A percentile compares a stretch with the other conserved stretches of the same genome.
phyloP scores from a whole-genome alignment of 2,888 invertebrate genomes.

The Auanema sp. region DNA sequence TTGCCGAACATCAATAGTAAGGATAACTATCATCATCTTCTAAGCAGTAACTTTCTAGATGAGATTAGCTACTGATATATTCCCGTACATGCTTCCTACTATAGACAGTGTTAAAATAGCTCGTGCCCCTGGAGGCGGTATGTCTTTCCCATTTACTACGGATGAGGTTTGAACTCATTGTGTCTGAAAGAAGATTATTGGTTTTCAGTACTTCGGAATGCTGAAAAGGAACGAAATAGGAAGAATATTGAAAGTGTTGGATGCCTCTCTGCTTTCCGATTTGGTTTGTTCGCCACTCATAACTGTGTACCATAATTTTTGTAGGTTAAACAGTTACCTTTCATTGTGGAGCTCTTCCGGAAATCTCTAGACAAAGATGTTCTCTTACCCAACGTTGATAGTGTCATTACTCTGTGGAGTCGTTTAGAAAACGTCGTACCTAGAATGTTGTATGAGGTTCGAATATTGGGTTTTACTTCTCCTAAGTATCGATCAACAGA shows the following conservation, averaged over 20 bases:
- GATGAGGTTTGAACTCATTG: not conserved
- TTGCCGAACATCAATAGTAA: conserved; percentile 24
- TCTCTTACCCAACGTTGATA: not conserved
- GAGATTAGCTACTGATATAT: conserved; percentile 23
- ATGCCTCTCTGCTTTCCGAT: conserved; percentile 14
- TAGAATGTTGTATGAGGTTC: conserved; percentile 21
- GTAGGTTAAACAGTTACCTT: not conserved
- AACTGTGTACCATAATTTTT: not conserved
- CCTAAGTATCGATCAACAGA: conserved; percentile 9
- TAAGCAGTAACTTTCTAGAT: conserved; percentile 7
- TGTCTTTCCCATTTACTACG: not conserved
- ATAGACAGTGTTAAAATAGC: conserved; percentile 27
- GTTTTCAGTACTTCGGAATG: not conserved
- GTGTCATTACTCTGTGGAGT: conserved; percentile 11
- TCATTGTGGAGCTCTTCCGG: conserved; percentile 7
- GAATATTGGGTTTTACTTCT: not conserved
- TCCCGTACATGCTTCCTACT: conserved; percentile 39
- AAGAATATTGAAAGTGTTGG: not conserved
- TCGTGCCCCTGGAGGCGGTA: not conserved
- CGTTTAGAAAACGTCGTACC: conserved; percentile 20
- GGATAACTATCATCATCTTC: conserved; percentile 5
- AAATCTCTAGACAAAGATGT: conserved; percentile 13
- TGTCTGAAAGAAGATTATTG: not conserved
- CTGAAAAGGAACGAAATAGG: not conserved
- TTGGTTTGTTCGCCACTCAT: not conserved